Base-by-base conservation (phyloP, 1,140 invertebrate genomes). In the Bicyclus anynana region DNA sequence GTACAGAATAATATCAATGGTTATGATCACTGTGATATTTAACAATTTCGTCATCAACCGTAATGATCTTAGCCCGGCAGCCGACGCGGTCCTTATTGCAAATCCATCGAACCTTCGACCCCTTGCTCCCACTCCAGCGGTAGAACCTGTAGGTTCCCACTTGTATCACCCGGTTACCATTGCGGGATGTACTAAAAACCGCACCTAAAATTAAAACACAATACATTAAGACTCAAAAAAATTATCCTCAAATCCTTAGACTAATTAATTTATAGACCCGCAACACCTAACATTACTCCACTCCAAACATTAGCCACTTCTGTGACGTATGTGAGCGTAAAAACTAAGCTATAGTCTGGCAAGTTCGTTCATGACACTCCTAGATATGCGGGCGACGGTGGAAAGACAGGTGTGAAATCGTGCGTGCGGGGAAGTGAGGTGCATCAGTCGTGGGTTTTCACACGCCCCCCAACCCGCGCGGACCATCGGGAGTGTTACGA, bases 111-210 rank as follows among this genome's bases (percentile, higher is more conserved):
- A 52, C 56, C 37, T 65, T 71, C 0, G 53, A 27, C 1, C 68
- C 74, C 16, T 47, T 67, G 38, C 60, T 65, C n/a, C 63, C 35
- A 35, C 57, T 58, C 40, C 53, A 59, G 21, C 69, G 69, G 56
- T 74, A 74, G 48, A 65, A 79, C 9, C 72, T 67, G 38, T 75
- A 59, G 4, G 21, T 12, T 2, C 72, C 72, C 0, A 72, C 35
- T 14, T 73, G 66, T n/a, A 79, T 69, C 4, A 76, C 68, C 2
- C 68, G 76, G 2, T 71, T 72, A 0, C 76, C 76, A 23, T 61
- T 62, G 5, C 72, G 62, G 1, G 74, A 72, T 47, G 65, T 62
- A 10, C 59, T 14, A 12, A 56, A 57, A 17, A 62, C 51, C 6
- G 52, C 13, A 16, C 53, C 59, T 62, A 38, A 38, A 59, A 59